These are phyloP conservation scores for Heliconius hortense DNA, from an alignment of 2,888 invertebrate species.

Conservation along the genomic window DNA sequence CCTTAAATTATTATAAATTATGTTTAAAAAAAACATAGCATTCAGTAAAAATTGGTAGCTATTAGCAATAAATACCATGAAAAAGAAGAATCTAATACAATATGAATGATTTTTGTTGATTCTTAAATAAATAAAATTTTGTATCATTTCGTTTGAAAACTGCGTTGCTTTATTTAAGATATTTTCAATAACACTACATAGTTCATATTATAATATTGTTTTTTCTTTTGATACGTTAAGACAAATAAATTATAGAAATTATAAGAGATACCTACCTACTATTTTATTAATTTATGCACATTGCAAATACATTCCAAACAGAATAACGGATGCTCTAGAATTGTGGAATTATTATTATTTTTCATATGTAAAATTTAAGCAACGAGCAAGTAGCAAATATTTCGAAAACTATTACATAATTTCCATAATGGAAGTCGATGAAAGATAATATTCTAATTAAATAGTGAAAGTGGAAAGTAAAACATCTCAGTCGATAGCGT, in stretches of 20 bases:
- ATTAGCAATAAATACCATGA: neutral
- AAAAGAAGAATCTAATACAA: neutral
- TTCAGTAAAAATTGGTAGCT: neutral
- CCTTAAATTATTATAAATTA: neutral
- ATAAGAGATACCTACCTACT: neutral
- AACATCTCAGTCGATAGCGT: slow-evolving; percentile 31
- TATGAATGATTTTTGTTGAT: neutral
- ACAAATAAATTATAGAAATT: too few species aligned
- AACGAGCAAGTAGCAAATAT: neutral
- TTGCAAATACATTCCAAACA: neutral
- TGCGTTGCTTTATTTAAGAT: too few species aligned
- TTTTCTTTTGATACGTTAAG: neutral
- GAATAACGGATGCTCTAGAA: neutral
- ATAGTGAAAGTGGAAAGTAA: slow-evolving; percentile 45
- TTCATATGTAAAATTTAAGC: neutral
- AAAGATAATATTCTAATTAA: slow-evolving; percentile 39
- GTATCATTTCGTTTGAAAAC: neutral
- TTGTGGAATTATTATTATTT: neutral
- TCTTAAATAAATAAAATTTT: too few species aligned
- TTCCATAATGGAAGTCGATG: slow-evolving; percentile 17
- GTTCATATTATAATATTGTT: too few species aligned
- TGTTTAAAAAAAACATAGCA: neutral
- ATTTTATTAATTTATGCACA: neutral
- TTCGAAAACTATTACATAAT: slow-evolving; percentile 16
- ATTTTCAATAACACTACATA: too few species aligned